phyloP scores from a whole-genome alignment of 2,797 vertebrate genomes.

The Sebastiscus albofasciatus region DNA sequence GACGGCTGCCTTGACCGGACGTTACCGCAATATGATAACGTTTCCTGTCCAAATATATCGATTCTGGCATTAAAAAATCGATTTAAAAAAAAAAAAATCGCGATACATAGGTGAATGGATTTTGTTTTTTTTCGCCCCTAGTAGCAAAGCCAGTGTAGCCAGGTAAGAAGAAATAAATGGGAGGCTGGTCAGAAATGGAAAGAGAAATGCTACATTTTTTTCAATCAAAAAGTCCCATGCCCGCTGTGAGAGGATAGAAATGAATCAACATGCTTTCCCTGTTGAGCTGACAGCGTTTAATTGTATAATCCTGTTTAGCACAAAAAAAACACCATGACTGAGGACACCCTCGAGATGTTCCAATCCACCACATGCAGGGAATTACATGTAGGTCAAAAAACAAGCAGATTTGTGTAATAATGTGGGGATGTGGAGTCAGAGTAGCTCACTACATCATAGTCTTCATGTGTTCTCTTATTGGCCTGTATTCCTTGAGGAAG shows the following conservation, averaged over 20 bases:
- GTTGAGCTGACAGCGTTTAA: conserved; percentile 50
- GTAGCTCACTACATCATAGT: conserved; percentile 25
- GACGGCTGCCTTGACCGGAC: too few species aligned
- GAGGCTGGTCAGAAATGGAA: background rate
- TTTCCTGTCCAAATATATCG: too few species aligned
- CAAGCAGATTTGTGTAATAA: conserved; percentile 74
- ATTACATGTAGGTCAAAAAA: conserved; percentile 72
- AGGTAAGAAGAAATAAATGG: conserved; percentile 1
- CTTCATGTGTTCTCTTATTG: conserved; percentile 38
- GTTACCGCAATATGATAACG: too few species aligned
- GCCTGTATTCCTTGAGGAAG: conserved; percentile 58
- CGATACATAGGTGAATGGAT: too few species aligned
- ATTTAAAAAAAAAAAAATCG: too few species aligned
- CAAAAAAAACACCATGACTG: conserved; percentile 49
- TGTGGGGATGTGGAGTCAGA: conserved; percentile 54
- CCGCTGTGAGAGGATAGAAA: conserved; percentile 16
- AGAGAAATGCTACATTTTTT: background rate
- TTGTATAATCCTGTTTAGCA: conserved; percentile 66
- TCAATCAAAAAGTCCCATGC: background rate
- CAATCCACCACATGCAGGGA: conserved; percentile 61
- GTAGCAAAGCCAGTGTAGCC: conserved; percentile 1
- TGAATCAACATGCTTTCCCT: conserved; percentile 38
- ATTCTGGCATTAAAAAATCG: too few species aligned
- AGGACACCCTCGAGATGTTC: conserved; percentile 59
- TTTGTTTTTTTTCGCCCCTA: too few species aligned